phyloP scores from a whole-genome alignment of 2,113 vertebrate species.

The Thermophis baileyi region DNA sequence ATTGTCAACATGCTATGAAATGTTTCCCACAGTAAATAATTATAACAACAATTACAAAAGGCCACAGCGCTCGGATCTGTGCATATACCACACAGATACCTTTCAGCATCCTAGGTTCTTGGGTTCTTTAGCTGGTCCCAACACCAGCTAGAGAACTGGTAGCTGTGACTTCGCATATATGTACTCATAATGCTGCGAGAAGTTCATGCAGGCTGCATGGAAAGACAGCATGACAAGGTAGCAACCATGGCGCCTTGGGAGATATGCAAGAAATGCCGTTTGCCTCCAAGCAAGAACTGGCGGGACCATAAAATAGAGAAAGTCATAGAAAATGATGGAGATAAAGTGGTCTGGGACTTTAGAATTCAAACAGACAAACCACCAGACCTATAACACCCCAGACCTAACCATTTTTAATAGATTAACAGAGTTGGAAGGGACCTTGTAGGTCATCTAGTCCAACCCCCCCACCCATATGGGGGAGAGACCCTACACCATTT shows the following conservation, averaged over 20 bases:
- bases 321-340: neutral
- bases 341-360: neutral
- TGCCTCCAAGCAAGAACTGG: neutral
- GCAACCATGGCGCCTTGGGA: neutral
- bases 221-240: neutral
- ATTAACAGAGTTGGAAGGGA: no score
- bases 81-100: neutral
- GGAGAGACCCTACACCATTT: no score
- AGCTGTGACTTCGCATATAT: neutral
- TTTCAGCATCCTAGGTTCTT: neutral
- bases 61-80: neutral
- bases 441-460: no score
- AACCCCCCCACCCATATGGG: no score
- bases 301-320: neutral
- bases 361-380: neutral
- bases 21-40: constrained; percentile 35
- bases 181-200: neutral
- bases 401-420: neutral
- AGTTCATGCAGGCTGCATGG: neutral
- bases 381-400: neutral
- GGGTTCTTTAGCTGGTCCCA: neutral
- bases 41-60: neutral
- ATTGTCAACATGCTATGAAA: constrained; percentile 54
- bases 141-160: neutral
- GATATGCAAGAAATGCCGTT: neutral